These are phyloP conservation scores for Spheniscus mendiculus DNA, from an alignment of 2,113 vertebrate genomes.

Conservation along the genomic window DNA sequence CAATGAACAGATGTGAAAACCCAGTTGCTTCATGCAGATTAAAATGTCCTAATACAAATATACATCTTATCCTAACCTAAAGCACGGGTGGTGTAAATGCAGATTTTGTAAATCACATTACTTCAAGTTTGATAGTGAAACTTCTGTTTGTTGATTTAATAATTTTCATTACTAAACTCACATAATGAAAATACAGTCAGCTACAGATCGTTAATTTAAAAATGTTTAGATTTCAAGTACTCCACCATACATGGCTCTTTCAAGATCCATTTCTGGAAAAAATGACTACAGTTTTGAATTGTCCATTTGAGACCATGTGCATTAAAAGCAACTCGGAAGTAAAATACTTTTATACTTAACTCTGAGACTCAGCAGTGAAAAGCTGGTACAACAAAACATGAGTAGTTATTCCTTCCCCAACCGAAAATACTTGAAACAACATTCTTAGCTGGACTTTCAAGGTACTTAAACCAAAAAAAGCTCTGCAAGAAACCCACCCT, in stretches of 20 bases:
- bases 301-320: neutral
- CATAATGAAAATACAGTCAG: neutral
- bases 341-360: neutral
- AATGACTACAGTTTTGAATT: neutral
- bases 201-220: neutral
- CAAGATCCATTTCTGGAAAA: neutral
- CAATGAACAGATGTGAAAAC: neutral
- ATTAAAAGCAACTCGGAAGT: neutral
- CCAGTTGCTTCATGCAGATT: neutral
- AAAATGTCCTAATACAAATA: neutral
- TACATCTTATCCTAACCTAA: neutral
- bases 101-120: neutral
- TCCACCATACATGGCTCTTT: neutral
- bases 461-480: neutral
- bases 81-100: neutral
- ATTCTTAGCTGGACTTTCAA: neutral
- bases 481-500: neutral
- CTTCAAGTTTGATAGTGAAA: neutral
- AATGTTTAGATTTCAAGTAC: neutral
- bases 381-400: neutral
- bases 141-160: neutral
- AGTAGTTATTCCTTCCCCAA: neutral
- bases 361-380: neutral
- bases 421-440: neutral
- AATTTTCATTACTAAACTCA: neutral